Evolutionary conservation across 2,113 vertebrate species (phyloP).

Genomic region (Potamarius usumacintae): DNA sequence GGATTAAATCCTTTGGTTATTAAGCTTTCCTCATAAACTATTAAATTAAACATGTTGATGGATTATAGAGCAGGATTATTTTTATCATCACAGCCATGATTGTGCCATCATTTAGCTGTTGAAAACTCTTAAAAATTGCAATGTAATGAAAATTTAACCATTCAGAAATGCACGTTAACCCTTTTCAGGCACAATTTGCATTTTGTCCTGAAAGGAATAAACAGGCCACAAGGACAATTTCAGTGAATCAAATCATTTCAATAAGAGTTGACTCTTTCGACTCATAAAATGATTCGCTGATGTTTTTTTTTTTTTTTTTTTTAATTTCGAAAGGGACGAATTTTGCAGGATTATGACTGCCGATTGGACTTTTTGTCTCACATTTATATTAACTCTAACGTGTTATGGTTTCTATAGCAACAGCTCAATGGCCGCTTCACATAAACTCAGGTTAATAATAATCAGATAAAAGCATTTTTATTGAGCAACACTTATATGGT

Average conservation of each 20-base stretch:
- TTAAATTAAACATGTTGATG: not conserved
- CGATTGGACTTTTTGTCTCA: no score
- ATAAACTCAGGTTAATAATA: not conserved
- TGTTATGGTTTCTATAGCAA: not conserved
- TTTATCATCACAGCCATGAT: not conserved
- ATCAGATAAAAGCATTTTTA: not conserved
- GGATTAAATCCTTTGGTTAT: not conserved
- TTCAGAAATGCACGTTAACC: not conserved
- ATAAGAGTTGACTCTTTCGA: not conserved
- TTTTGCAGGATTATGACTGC: no score
- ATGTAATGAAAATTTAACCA: no score
- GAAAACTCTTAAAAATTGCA: not conserved
- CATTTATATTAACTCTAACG: not conserved
- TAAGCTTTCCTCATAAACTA: not conserved
- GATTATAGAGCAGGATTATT: not conserved
- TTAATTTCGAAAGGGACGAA: no score
- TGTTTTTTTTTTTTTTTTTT: no score
- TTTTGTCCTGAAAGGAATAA: not conserved
- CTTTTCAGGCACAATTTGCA: not conserved
- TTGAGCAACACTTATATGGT: not conserved
- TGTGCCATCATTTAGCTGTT: not conserved
- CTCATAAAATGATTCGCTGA: not conserved
- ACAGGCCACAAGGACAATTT: not conserved
- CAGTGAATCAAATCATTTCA: not conserved
- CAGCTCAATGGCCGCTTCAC: not conserved